phyloP scores from a whole-genome alignment of 2,888 invertebrate genomes.

The Lasiommata megera region DNA sequence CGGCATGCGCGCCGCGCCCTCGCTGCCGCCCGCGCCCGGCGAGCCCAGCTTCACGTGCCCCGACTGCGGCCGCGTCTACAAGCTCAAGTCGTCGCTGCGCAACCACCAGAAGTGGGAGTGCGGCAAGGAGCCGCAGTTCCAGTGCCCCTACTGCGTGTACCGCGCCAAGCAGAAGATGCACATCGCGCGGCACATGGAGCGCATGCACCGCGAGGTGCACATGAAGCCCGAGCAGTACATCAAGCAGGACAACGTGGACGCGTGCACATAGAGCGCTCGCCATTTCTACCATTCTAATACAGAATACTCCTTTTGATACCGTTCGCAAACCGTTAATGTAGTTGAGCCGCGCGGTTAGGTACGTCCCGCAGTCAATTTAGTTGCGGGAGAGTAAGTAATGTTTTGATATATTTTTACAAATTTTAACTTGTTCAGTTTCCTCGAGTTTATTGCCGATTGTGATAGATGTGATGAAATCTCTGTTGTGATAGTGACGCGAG shows the following conservation, averaged over 20 bases:
- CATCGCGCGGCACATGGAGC: constrained; percentile 90
- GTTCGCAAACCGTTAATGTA: background rate
- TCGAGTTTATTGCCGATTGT: constrained; percentile 62
- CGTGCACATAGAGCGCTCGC: constrained; percentile 71
- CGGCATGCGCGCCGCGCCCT: constrained; percentile 71
- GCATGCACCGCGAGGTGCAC: constrained; percentile 88
- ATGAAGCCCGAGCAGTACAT: constrained; percentile 74
- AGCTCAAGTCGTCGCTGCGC: constrained; percentile 91
- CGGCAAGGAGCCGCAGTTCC: constrained; percentile 91
- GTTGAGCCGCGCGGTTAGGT: background rate
- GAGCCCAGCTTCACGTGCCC: constrained; percentile 85
- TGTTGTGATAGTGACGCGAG: constrained; percentile 76
- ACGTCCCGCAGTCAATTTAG: background rate
- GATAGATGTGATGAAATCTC: constrained; percentile 77
- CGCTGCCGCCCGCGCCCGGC: constrained; percentile 55
- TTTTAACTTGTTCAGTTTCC: constrained; percentile 19
- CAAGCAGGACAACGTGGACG: constrained; percentile 77
- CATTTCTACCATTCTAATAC: too few relatives aligned
- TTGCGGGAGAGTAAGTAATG: constrained; percentile 4
- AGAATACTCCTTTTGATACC: too few relatives aligned
- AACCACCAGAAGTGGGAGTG: constrained; percentile 94
- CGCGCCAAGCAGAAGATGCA: constrained; percentile 93
- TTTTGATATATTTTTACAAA: constrained; percentile 7
- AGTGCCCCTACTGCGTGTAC: constrained; percentile 91
- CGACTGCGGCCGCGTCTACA: constrained; percentile 92